These are phyloP conservation scores for Hoplostethus atlanticus DNA, from an alignment of 2,797 vertebrate species.

Conservation along the genomic window DNA sequence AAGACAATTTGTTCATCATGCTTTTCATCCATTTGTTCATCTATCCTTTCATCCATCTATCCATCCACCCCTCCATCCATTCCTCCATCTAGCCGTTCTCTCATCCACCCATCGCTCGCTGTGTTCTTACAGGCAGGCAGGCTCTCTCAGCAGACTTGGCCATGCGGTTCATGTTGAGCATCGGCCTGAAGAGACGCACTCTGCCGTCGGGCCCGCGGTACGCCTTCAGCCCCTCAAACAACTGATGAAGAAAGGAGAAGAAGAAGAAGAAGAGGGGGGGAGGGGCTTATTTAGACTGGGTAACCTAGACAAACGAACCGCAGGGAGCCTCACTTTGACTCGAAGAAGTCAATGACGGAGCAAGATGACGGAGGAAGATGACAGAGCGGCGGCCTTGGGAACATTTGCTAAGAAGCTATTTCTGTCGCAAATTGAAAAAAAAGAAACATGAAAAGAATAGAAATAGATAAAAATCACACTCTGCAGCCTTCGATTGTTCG, in stretches of 20 bases:
- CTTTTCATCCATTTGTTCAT: not conserved
- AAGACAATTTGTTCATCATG: too few species aligned
- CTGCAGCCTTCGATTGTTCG: not conserved
- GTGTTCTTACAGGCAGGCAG: conserved; percentile 87
- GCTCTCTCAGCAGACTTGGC: conserved; percentile 83
- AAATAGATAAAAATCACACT: not conserved
- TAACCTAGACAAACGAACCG: not conserved
- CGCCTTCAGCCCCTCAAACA: conserved; percentile 94
- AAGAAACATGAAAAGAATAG: conserved; percentile 2
- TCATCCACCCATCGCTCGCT: too few species aligned
- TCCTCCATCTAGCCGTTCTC: too few species aligned
- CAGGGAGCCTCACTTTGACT: not conserved
- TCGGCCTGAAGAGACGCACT: conserved; percentile 90
- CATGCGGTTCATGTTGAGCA: conserved; percentile 93
- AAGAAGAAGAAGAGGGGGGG: not conserved
- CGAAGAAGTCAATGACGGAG: not conserved
- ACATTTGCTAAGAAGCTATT: not conserved
- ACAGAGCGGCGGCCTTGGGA: not conserved
- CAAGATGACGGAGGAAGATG: not conserved
- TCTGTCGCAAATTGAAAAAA: not conserved
- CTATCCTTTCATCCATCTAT: not conserved
- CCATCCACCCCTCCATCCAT: not conserved
- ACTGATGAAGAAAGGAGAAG: conserved; percentile 68
- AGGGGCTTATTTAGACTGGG: not conserved
- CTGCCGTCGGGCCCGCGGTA: conserved; percentile 88